These are phyloP conservation scores for Bombus fervidus DNA, from an alignment of 1,140 invertebrate genomes.

Conservation along the genomic window DNA sequence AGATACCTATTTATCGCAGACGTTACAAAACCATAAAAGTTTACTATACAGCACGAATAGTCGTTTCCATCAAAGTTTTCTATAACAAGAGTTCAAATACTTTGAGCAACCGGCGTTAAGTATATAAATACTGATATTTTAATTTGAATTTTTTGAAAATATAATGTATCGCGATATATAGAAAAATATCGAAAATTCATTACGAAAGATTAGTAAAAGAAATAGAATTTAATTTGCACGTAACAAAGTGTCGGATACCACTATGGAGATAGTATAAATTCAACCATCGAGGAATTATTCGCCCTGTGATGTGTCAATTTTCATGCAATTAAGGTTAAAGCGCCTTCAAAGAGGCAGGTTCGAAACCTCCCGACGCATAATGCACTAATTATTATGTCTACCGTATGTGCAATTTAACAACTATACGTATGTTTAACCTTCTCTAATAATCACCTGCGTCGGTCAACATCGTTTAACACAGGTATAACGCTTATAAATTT, in stretches of 20 bases:
- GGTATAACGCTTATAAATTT: slow-evolving; percentile 1
- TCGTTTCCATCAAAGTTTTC: too few relatives aligned
- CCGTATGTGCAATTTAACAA: not conserved
- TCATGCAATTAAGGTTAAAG: slow-evolving; percentile 12
- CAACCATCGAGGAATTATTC: slow-evolving; percentile 20
- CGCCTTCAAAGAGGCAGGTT: not conserved
- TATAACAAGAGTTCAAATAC: too few relatives aligned
- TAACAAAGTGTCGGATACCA: not conserved
- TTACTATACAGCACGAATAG: too few relatives aligned
- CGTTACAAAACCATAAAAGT: too few relatives aligned
- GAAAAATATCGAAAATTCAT: too few relatives aligned
- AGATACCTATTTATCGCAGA: too few relatives aligned
- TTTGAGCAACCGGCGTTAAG: too few relatives aligned
- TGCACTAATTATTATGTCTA: slow-evolving; percentile 16
- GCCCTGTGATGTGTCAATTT: slow-evolving; percentile 2
- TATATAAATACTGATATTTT: too few relatives aligned
- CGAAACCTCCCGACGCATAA: not conserved
- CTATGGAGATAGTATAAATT: not conserved
- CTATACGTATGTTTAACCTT: not conserved
- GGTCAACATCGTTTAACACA: not conserved
- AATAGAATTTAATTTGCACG: not conserved
- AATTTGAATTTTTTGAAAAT: too few relatives aligned
- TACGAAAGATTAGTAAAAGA: not conserved
- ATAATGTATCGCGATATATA: too few relatives aligned
- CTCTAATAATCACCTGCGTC: not conserved